phyloP scores from a whole-genome alignment of 2,113 vertebrate species.

The Rhodinocichla rosea region DNA sequence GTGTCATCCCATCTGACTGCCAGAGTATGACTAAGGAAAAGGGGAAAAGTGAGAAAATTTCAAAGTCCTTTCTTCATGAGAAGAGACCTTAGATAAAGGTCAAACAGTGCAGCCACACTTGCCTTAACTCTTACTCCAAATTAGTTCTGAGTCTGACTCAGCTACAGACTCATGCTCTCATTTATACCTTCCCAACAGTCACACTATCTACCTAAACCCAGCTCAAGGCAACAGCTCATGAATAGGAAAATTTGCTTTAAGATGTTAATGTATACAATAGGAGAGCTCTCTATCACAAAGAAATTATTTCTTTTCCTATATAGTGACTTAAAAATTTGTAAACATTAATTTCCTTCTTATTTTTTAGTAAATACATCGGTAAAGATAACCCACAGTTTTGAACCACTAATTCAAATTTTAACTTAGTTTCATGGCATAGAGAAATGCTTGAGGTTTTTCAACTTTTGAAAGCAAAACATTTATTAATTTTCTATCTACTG shows the following conservation, averaged over 20 bases:
- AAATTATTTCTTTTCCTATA: background rate
- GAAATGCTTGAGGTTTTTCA: background rate
- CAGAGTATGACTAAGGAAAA: background rate
- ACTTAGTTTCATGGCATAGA: background rate
- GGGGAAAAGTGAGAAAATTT: background rate
- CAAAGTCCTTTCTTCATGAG: background rate
- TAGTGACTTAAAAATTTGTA: background rate
- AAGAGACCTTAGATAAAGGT: background rate
- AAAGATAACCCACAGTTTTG: background rate
- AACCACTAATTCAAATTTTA: background rate
- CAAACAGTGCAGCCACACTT: background rate
- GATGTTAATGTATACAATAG: background rate
- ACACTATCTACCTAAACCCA: background rate
- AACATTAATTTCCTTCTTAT: background rate
- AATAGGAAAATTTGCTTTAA: background rate
- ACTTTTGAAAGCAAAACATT: background rate
- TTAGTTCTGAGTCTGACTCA: background rate
- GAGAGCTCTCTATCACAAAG: background rate
- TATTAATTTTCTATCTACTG: background rate
- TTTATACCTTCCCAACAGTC: background rate
- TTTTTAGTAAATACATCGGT: background rate
- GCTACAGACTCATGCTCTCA: background rate
- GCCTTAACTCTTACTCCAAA: background rate
- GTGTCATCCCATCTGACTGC: background rate
- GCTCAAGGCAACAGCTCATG: background rate